Evolutionary conservation across 2,113 vertebrate species (phyloP).

Genomic region (Zapus hudsonius): DNA sequence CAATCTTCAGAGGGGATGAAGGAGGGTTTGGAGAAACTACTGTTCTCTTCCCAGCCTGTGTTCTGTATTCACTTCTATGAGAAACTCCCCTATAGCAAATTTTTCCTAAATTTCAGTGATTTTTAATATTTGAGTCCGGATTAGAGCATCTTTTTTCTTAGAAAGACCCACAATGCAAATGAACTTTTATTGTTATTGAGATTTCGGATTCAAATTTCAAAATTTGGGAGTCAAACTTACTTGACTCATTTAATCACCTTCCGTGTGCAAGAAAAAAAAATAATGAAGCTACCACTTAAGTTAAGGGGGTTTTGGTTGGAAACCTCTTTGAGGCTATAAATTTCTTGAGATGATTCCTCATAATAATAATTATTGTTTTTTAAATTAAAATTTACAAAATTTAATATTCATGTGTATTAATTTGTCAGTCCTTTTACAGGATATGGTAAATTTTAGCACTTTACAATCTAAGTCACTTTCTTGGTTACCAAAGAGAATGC

Average conservation of each 20-base stretch:
- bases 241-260: not conserved
- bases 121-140: not conserved
- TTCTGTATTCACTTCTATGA: not conserved
- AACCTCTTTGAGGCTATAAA: not conserved
- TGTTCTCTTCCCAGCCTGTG: not conserved
- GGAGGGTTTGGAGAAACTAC: not conserved
- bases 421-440: not conserved
- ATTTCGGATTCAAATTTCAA: too few relatives aligned
- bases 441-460: not conserved
- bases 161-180: not conserved
- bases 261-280: not conserved
- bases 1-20: not conserved
- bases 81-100: not conserved
- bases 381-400: not conserved
- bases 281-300: not conserved
- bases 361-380: not conserved
- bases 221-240: too few relatives aligned
- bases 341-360: constrained; percentile 28
- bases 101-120: not conserved
- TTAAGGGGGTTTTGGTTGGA: not conserved
- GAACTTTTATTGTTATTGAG: too few relatives aligned
- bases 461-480: not conserved
- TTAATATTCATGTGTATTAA: constrained; percentile 23
- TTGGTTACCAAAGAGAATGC: not conserved
- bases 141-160: not conserved